Percentiles rank a stretch among this genome's conserved stretches.
phyloP scores from a whole-genome alignment of 2,113 vertebrate species.

The Cyanoderma ruficeps region DNA sequence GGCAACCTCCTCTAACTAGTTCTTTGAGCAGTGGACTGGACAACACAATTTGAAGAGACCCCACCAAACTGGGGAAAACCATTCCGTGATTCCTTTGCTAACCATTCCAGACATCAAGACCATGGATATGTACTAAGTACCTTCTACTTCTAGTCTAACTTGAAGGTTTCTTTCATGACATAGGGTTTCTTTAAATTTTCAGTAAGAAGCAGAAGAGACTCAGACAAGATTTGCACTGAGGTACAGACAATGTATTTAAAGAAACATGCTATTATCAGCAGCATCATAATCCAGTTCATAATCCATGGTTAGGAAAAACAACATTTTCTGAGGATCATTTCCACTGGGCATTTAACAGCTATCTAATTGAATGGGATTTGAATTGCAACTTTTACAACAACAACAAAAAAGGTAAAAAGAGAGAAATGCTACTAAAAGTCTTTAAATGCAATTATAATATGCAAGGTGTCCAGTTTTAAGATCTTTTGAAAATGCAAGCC shows the following conservation, averaged over 20 bases:
- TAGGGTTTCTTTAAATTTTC: background rate
- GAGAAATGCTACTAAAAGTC: background rate
- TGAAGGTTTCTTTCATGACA: background rate
- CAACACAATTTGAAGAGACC: background rate
- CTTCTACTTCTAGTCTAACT: background rate
- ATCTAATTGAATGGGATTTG: background rate
- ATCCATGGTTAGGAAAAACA: background rate
- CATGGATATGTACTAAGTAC: background rate
- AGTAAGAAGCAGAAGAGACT: background rate
- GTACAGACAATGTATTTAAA: background rate
- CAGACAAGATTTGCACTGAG: background rate
- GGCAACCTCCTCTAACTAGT: background rate
- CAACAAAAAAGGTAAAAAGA: background rate
- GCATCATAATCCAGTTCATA: background rate
- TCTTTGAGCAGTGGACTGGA: background rate
- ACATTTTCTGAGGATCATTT: background rate
- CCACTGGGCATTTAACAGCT: background rate
- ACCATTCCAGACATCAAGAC: accelerated
- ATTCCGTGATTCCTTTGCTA: background rate
- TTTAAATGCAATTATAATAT: background rate
- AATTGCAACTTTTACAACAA: background rate
- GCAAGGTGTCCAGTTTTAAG: background rate
- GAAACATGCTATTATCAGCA: background rate
- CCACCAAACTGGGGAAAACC: background rate
- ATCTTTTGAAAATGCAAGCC: background rate